Percentiles rank a stretch among this genome's conserved stretches.
These are phyloP conservation scores for Pyrocoelia pectoralis DNA, from an alignment of 2,888 invertebrate genomes.

Conservation along the genomic window DNA sequence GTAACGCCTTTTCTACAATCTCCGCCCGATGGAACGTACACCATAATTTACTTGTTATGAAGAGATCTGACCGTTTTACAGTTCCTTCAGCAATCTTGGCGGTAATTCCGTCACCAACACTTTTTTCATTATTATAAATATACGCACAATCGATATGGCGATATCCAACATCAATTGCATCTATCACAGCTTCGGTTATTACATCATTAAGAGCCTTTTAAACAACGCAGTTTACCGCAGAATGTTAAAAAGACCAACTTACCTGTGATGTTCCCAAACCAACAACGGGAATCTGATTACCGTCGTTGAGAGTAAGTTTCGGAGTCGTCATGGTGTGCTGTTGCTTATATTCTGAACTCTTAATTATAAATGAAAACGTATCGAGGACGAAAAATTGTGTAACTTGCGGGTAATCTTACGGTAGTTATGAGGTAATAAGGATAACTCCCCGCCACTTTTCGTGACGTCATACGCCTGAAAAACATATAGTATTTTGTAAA, in stretches of 20 bases:
- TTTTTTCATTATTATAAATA: slow-evolving; percentile 72
- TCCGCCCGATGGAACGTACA: slow-evolving; percentile 83
- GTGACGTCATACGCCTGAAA: too few species aligned
- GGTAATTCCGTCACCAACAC: slow-evolving; percentile 68
- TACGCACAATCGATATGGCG: slow-evolving; percentile 77
- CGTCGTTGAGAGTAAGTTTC: slow-evolving; percentile 62
- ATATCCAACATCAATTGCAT: slow-evolving; percentile 78
- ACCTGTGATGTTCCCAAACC: slow-evolving; percentile 76
- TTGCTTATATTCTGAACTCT: too few species aligned
- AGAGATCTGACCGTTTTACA: slow-evolving; percentile 71
- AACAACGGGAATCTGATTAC: slow-evolving; percentile 65
- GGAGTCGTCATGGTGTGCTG: too few species aligned
- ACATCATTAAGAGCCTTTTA: slow-evolving; percentile 69
- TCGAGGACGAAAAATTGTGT: too few species aligned
- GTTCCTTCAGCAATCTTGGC: slow-evolving; percentile 68
- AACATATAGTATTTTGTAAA: too few species aligned
- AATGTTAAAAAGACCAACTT: slow-evolving; percentile 32
- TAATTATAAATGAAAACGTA: too few species aligned
- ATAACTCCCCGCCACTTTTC: too few species aligned
- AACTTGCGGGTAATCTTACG: too few species aligned
- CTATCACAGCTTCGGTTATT: slow-evolving; percentile 69
- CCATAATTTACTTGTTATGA: slow-evolving; percentile 74
- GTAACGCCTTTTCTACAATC: slow-evolving; percentile 74
- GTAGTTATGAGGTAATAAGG: too few species aligned
- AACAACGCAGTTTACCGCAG: slow-evolving; percentile 1